phyloP scores from a whole-genome alignment of 2,888 invertebrate species.

The Colostygia pectinataria region DNA sequence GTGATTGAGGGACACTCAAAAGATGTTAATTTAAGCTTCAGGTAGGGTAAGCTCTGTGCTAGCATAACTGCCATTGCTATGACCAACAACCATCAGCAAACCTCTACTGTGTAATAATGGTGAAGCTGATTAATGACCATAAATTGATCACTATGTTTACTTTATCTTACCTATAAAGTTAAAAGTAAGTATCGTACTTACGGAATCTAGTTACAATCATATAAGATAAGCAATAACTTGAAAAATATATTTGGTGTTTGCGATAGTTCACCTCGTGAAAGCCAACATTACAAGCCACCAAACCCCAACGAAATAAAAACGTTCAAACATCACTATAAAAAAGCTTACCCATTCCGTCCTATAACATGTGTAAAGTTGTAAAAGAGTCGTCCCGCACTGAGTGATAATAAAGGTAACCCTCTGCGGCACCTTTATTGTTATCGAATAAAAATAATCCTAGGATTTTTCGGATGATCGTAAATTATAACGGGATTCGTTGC shows the following conservation, averaged over 20 bases:
- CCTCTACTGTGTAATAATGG: too few relatives aligned
- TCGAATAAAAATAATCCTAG: constrained; percentile 82
- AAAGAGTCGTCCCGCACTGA: constrained; percentile 71
- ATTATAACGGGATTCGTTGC: constrained; percentile 72
- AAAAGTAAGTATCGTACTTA: too few relatives aligned
- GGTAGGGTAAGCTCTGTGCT: not conserved
- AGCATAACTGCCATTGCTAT: too few relatives aligned
- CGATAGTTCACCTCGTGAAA: not conserved
- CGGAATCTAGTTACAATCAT: too few relatives aligned
- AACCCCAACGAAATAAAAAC: constrained; percentile 34
- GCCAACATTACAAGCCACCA: constrained; percentile 1
- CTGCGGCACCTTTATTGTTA: constrained; percentile 80
- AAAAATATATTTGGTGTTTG: not conserved
- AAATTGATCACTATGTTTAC: too few relatives aligned
- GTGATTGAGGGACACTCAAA: constrained; percentile 27
- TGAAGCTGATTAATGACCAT: too few relatives aligned
- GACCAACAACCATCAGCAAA: too few relatives aligned
- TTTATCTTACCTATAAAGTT: too few relatives aligned
- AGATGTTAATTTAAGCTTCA: constrained; percentile 17
- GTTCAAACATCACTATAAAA: constrained; percentile 45
- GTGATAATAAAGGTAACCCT: constrained; percentile 83
- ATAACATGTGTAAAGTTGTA: constrained; percentile 75
- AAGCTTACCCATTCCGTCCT: constrained; percentile 47
- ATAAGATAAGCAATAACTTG: too few relatives aligned
- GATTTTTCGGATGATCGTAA: constrained; percentile 81